These are phyloP conservation scores for Neodiprion fabricii DNA, from an alignment of 1,140 invertebrate species.

Conservation along the genomic window DNA sequence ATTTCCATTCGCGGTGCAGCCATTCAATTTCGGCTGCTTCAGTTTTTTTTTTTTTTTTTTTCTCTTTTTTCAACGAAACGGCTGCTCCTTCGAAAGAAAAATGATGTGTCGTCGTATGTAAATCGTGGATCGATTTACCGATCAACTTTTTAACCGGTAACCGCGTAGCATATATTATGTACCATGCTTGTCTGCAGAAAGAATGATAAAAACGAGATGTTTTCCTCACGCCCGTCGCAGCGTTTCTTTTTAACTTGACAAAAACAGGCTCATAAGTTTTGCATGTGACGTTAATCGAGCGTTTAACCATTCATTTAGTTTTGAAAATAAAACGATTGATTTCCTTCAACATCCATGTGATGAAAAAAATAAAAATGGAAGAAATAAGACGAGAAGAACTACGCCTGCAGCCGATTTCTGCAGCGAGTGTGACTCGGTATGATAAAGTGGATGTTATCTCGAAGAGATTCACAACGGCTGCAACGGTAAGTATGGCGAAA, in stretches of 20 bases:
- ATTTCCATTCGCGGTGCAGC: no score
- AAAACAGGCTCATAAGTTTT: background rate
- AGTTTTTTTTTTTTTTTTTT: no score
- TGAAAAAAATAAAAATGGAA: no score
- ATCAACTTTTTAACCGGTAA: background rate
- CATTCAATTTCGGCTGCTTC: no score
- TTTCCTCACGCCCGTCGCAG: background rate
- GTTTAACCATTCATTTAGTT: background rate
- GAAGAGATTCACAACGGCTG: no score
- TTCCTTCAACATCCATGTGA: background rate
- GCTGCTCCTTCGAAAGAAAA: background rate
- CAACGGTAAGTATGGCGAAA: no score
- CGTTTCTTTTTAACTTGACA: background rate
- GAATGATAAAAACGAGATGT: background rate
- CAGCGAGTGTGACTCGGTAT: no score
- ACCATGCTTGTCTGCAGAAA: background rate
- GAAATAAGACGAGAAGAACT: no score
- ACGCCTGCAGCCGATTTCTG: no score
- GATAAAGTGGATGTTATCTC: no score
- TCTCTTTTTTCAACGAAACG: no score
- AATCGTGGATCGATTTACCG: background rate
- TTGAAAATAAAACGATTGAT: background rate
- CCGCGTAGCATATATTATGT: background rate
- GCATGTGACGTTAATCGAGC: background rate
- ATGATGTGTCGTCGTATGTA: background rate